Conservation (phyloP, 2,888 invertebrate genomes). For the Himalopsyche japonica region DNA sequence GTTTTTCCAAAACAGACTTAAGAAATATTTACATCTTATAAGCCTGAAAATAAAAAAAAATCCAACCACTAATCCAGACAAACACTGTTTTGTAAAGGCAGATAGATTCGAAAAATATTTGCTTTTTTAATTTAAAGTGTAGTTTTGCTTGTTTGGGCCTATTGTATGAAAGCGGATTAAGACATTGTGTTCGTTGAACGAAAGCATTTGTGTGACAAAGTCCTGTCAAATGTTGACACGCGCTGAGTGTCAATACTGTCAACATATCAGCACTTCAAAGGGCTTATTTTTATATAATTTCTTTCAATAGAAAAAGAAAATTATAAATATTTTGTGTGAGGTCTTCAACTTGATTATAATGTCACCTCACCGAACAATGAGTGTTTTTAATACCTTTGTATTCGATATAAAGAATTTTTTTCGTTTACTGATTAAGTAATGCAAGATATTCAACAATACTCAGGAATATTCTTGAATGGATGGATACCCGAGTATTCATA, state of each 20-base stretch:
- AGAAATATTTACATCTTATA: background rate
- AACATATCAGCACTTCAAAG: background rate
- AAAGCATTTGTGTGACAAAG: background rate
- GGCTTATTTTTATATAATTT: background rate
- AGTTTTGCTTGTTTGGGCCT: background rate
- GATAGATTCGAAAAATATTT: background rate
- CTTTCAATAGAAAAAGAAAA: background rate
- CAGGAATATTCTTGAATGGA: too few relatives aligned
- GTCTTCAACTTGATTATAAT: background rate
- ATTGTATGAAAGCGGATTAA: background rate
- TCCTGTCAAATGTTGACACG: background rate
- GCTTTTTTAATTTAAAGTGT: background rate
- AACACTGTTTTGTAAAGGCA: background rate
- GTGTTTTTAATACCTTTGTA: background rate
- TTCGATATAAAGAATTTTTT: too few relatives aligned
- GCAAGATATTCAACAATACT: too few relatives aligned
- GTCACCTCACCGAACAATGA: background rate
- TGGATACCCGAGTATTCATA: too few relatives aligned
- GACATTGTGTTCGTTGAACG: background rate
- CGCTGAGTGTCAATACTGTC: background rate
- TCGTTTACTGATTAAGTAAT: too few relatives aligned
- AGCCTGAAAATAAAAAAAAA: background rate
- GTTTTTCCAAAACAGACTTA: background rate
- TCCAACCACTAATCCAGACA: background rate
- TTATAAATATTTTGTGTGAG: background rate